Evolutionary conservation across 2,797 vertebrate species (phyloP), one percentile per base, ranked within the genome.

Genomic region (Dryobates pubescens): DNA sequence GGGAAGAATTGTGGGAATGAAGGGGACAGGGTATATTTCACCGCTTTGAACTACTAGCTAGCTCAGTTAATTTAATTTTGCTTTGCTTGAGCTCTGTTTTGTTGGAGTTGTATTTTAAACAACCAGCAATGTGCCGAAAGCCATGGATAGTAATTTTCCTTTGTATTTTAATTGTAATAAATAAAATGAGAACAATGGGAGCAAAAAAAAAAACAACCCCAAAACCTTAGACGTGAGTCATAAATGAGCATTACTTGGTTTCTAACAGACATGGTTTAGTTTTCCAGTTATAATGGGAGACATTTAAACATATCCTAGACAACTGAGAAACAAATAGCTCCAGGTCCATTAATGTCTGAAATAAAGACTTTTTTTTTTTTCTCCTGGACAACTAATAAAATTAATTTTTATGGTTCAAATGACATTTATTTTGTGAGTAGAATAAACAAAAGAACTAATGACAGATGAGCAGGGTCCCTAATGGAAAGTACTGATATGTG

Each of bases 31-130:
- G 90, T 90, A 78, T 51, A 80, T 81, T 94, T 94, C 92, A 94
- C 86, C 92, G 95, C 82, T 96, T 96, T 94, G 90, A 95, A 95
- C 95, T 94, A 93, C 92, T 94, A 78, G 67, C 88, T 91, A 29
- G 94, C 47, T 89, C 82, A 89, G 65, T 92, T 93, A 93, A 96
- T 96, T 94, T 88, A 87, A 78, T 92, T 93, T 90, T 85, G 57
- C 64, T 75, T 73, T 89, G 61, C 2, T 0, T 92, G 90, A 92
- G 77, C 62, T 88, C 67, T 84, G 49, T 51, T 93, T 29, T 59
- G n/a, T 82, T 89, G 64, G 63, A 57, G 67, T 88, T 86, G 30
- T 58, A 69, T 86, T 94, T 95, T 91, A 94, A 95, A 91, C 89
- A 92, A 62, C 63, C 82, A 24, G 82, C 79, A 96, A 88, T 17